Evolutionary conservation across 2,113 vertebrate genomes (phyloP).

Genomic region (Prolemur simus): DNA sequence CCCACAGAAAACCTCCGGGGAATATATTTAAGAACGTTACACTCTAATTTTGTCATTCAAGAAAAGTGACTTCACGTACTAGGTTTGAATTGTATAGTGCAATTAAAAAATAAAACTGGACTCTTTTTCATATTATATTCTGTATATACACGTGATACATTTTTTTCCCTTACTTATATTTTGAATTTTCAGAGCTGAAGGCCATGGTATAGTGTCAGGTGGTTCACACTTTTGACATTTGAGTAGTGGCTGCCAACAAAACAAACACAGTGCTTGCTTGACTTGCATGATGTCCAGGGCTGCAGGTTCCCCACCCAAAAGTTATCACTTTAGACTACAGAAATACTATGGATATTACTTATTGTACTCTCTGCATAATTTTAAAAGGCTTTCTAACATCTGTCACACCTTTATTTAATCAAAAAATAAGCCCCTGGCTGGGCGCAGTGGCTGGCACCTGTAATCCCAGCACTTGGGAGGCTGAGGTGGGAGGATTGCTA

Average conservation of each 20-base stretch:
- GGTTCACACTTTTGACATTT: background rate
- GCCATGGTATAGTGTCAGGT: rapidly evolving
- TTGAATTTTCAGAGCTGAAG: background rate
- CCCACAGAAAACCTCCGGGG: background rate
- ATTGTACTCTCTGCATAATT: background rate
- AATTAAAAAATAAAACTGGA: background rate
- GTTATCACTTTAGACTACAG: background rate
- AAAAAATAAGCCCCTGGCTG: background rate
- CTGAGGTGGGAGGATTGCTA: too few species aligned
- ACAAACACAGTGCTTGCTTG: background rate
- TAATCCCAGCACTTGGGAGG: too few species aligned
- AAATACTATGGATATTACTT: background rate
- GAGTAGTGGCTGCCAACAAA: too few species aligned
- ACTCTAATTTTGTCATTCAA: background rate
- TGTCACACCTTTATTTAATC: background rate
- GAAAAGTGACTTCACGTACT: background rate
- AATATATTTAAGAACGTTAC: background rate
- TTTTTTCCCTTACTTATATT: background rate
- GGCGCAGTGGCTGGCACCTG: too few species aligned
- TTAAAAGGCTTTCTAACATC: background rate
- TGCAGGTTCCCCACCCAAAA: background rate
- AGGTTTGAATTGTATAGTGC: background rate
- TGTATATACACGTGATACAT: too few species aligned
- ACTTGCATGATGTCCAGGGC: background rate
- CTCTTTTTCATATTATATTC: background rate